Percentiles rank a stretch among this genome's conserved stretches.
Evolutionary conservation across 2,113 vertebrate genomes (phyloP).

Genomic region (Pungitius pungitius): DNA sequence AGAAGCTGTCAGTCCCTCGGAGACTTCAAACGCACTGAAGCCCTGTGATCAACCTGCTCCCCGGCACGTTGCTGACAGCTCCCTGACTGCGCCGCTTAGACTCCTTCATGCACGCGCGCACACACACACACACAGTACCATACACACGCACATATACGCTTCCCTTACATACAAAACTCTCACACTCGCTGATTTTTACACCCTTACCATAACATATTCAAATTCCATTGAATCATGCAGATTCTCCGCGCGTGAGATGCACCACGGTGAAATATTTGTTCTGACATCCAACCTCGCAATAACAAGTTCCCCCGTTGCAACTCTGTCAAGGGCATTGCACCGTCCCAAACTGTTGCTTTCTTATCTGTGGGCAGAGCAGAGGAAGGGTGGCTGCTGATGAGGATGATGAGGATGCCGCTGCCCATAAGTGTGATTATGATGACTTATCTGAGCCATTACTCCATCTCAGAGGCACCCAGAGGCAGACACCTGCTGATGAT

Average conservation of each 20-base stretch:
- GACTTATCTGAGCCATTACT: conserved; percentile 69
- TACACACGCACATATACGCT: conserved; percentile 27
- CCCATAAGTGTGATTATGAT: conserved; percentile 59
- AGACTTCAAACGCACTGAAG: conserved; percentile 78
- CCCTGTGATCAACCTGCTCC: conserved; percentile 78
- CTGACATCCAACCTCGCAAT: conserved; percentile 33
- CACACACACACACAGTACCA: conserved; percentile 26
- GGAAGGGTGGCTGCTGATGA: conserved; percentile 23
- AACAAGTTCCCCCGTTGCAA: conserved; percentile 49
- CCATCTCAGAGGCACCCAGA: conserved; percentile 55
- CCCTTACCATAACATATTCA: conserved; percentile 64
- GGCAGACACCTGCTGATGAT: conserved; percentile 65
- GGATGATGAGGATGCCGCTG: conserved; percentile 25
- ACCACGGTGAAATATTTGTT: conserved; percentile 40
- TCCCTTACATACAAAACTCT: conserved; percentile 45
- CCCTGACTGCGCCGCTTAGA: conserved; percentile 76
- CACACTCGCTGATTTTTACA: conserved; percentile 50
- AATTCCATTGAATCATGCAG: conserved; percentile 64
- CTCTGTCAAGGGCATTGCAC: conserved; percentile 44
- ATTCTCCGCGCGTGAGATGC: conserved; percentile 48
- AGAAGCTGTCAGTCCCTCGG: conserved; percentile 79
- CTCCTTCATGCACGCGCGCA: conserved; percentile 53
- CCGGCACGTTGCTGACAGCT: conserved; percentile 76
- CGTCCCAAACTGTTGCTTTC: conserved; percentile 57
- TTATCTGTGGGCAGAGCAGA: conserved; percentile 25